Conservation (phyloP, 1,140 invertebrate species). For the Dolichoris vasculosae region DNA sequence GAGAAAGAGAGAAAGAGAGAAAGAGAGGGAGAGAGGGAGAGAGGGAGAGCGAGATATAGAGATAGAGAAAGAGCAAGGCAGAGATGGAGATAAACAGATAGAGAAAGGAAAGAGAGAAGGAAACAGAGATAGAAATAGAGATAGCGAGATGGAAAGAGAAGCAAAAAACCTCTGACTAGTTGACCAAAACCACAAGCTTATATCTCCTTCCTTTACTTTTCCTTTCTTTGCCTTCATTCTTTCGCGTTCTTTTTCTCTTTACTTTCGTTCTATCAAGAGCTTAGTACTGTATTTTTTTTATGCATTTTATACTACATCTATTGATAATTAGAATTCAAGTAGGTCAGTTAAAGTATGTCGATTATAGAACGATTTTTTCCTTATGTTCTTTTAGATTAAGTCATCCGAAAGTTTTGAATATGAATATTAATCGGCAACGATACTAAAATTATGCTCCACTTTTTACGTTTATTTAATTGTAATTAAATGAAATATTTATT, state of each 20-base stretch:
- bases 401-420: not conserved
- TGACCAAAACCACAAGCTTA: slow-evolving; percentile 19
- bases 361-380: slow-evolving; percentile 4
- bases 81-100: not conserved
- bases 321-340: not conserved
- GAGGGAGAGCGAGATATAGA: not conserved
- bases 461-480: not conserved
- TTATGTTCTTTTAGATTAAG: not conserved
- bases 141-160: not conserved
- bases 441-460: not conserved
- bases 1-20: slow-evolving; percentile 26
- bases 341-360: not conserved
- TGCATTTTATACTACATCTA: not conserved
- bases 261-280: not conserved
- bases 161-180: slow-evolving; percentile 12
- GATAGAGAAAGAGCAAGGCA: not conserved
- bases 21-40: not conserved
- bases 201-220: slow-evolving; percentile 15
- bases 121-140: not conserved
- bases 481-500: not conserved
- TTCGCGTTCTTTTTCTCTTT: not conserved
- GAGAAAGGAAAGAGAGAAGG: not conserved
- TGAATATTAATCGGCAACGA: not conserved
- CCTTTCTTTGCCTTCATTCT: not conserved
- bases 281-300: not conserved